Evolutionary conservation across 1,140 invertebrate species (phyloP), one percentile per base, ranked within the genome.

Genomic region (Danaus plexippus): DNA sequence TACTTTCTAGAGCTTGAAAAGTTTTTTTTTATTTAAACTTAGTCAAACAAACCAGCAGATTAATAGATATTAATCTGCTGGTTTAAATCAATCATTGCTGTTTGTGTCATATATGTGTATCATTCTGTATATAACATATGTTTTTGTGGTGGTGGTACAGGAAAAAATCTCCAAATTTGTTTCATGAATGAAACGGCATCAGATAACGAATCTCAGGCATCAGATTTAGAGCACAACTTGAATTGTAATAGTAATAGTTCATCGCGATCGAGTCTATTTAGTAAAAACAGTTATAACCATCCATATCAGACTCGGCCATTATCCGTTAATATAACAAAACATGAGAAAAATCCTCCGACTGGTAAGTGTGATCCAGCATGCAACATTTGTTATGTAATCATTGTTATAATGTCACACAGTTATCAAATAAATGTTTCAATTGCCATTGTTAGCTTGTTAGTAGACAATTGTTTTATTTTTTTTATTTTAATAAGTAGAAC

Each of bases 121-220:
- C 22, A 32, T 32, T 3, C 7, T 32, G 22, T 32, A 32, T 32
- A 32, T 32, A 32, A 32, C 22, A 32, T 32, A 32, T 32, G 22
- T 52, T 69, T 73, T 64, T 81, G 61, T 80, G 87, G 58, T 77
- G 80, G 81, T 75, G 73, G 64, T 88, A 44, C 81, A 95, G 94
- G 94, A 54, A 96, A 94, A 92, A 97, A 97, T 88, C 90, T 97
- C 11, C 96, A 97, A 89, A 96, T 97, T 69, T 96, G 95, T 89
- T 97, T 97, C 84, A 95, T 97, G 94, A 97, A 97, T 82, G 96
- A 98, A 75, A 94, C 94, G 47, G 92, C 92, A 11, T 95, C 94
- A 48, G 95, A 96, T 71, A 93, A 89, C 61, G 93, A 94, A 77
- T 94, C 92, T 50, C 91, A 92, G 43, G 89, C 88, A 49, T 93